phyloP scores from a whole-genome alignment of 2,888 invertebrate species.

The Lordiphosa andalusiaca region DNA sequence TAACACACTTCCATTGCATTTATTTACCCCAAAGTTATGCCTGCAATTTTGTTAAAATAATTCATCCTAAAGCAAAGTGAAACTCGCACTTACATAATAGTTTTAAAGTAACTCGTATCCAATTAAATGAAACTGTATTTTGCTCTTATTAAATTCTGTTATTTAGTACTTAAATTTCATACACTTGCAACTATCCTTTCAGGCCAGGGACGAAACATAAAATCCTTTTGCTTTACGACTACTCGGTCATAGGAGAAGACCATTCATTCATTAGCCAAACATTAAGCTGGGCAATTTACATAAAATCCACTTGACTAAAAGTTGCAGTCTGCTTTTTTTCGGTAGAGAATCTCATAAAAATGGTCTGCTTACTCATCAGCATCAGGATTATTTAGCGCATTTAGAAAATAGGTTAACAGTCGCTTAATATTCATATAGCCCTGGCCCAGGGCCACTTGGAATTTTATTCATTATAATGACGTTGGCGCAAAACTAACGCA shows the following conservation, averaged over 20 bases:
- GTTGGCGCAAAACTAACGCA: constrained; percentile 55
- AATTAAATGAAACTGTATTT: too few relatives aligned
- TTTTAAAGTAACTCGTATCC: too few relatives aligned
- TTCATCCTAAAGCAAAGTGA: too few relatives aligned
- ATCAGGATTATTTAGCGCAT: constrained; percentile 49
- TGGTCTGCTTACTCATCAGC: constrained; percentile 37
- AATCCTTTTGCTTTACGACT: constrained; percentile 19
- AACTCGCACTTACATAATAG: too few relatives aligned
- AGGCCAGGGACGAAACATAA: background rate
- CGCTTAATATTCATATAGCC: constrained; percentile 67
- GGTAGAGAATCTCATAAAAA: constrained; percentile 14
- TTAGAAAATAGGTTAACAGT: constrained; percentile 67
- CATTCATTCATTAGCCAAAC: constrained; percentile 55
- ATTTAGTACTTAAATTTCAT: too few relatives aligned
- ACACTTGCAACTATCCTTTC: background rate
- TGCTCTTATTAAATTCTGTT: too few relatives aligned
- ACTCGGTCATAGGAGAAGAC: background rate
- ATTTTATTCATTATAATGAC: constrained; percentile 68
- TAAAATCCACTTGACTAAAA: constrained; percentile 38
- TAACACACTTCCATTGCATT: too few relatives aligned
- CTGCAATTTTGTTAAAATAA: too few relatives aligned
- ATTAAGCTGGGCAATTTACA: constrained; percentile 44
- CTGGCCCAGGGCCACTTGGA: constrained; percentile 39
- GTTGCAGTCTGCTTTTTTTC: constrained; percentile 30
- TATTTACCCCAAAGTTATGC: too few relatives aligned